Evolutionary conservation across 2,888 invertebrate species (phyloP).

Genomic region (Nemoura dubitans): DNA sequence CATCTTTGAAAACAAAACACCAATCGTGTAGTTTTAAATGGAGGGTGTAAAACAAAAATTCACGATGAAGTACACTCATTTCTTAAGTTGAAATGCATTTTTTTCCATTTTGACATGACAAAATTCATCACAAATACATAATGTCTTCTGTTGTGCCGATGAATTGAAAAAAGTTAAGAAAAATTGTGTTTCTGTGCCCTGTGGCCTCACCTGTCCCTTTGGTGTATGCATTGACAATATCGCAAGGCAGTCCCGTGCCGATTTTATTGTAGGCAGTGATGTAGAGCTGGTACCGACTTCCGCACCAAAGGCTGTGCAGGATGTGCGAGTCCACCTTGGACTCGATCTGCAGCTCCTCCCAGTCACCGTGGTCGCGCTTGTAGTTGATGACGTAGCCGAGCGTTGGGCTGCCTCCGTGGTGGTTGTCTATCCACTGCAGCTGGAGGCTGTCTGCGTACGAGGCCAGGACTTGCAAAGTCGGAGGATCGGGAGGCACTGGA

Average conservation of each 20-base stretch:
- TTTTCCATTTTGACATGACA: too few relatives aligned
- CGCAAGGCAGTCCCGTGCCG: conserved; percentile 87
- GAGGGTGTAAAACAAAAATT: too few relatives aligned
- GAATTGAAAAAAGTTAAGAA: too few relatives aligned
- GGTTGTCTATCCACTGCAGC: conserved; percentile 82
- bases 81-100: too few relatives aligned
- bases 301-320: conserved; percentile 85
- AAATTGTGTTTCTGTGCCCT: too few relatives aligned
- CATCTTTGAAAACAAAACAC: too few relatives aligned
- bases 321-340: conserved; percentile 82
- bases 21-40: too few relatives aligned
- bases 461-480: conserved; percentile 80
- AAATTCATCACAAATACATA: too few relatives aligned
- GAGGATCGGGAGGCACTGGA: conserved; percentile 86
- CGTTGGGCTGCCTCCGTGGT: conserved; percentile 83
- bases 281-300: conserved; percentile 86
- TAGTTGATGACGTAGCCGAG: conserved; percentile 88
- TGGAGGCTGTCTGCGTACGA: conserved; percentile 85
- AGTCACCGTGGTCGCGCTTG: conserved; percentile 88
- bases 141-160: too few relatives aligned
- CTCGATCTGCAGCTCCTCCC: conserved; percentile 89
- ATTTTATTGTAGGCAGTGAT: conserved; percentile 91
- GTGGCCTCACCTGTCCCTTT: conserved; percentile 74
- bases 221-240: conserved; percentile 85
- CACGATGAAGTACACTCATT: too few relatives aligned